Conservation (phyloP, 2,113 vertebrate genomes). For the Hiodon alosoides region DNA sequence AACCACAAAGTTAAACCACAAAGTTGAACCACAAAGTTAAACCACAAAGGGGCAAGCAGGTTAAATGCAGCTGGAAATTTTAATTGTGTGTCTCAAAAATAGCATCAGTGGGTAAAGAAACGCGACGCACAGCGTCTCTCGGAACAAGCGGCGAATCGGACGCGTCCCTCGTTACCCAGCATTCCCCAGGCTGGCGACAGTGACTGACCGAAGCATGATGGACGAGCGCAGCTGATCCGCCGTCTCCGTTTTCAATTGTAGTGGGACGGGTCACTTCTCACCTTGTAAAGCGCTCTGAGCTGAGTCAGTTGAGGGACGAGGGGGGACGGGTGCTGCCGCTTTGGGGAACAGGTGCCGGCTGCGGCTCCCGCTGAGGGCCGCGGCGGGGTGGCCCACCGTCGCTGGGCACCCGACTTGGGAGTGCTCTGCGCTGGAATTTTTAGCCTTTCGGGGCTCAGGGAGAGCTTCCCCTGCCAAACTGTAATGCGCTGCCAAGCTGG, state of each 20-base stretch:
- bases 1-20: too few relatives aligned
- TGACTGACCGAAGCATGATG: constrained; percentile 63
- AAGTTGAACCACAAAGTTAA: too few relatives aligned
- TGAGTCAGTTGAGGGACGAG: constrained; percentile 29
- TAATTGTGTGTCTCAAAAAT: too few relatives aligned
- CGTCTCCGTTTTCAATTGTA: constrained; percentile 64
- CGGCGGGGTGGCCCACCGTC: not conserved
- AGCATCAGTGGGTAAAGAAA: too few relatives aligned
- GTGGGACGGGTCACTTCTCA: constrained; percentile 57
- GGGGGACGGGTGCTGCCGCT: not conserved
- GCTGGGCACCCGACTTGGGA: not conserved
- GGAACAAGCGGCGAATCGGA: constrained; percentile 36
- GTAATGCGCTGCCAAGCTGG: too few relatives aligned
- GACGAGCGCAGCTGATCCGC: constrained; percentile 63
- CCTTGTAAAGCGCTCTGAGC: constrained; percentile 63
- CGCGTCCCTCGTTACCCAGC: constrained; percentile 57
- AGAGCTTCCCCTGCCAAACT: too few relatives aligned
- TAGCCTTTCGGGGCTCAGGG: too few relatives aligned
- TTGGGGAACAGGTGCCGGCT: constrained; percentile 29
- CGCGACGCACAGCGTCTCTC: not conserved
- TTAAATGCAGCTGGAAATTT: too few relatives aligned
- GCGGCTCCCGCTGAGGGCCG: constrained; percentile 10
- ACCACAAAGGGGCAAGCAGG: too few relatives aligned
- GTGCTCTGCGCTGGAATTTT: too few relatives aligned
- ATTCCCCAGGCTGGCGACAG: constrained; percentile 51